Conservation (phyloP, 2,797 vertebrate genomes). For the Cossypha dichroa region DNA sequence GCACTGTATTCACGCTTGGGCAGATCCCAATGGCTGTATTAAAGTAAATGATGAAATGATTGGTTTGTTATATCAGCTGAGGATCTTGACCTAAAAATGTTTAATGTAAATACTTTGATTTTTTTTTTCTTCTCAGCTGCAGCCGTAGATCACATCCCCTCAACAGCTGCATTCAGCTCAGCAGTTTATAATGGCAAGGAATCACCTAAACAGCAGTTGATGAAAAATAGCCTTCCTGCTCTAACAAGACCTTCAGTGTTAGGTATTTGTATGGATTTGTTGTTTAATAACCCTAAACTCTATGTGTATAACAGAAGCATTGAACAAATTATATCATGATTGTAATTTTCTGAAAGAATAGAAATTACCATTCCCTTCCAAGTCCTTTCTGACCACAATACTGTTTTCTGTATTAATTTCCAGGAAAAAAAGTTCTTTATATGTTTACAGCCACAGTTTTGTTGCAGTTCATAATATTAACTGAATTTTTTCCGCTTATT, state of each 20-base stretch:
- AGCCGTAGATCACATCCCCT: constrained; percentile 40
- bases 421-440: background rate
- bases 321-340: background rate
- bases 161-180: background rate
- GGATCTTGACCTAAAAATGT: background rate
- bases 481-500: background rate
- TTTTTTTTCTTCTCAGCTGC: constrained; percentile 35
- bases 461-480: background rate
- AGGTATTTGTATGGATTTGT: constrained; percentile 54
- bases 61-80: background rate
- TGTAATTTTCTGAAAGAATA: background rate
- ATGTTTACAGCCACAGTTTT: background rate
- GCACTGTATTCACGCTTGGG: background rate
- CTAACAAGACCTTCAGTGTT: constrained; percentile 68
- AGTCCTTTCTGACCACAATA: background rate
- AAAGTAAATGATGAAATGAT: background rate
- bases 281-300: background rate
- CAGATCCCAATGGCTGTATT: background rate
- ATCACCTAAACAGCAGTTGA: constrained; percentile 69
- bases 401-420: background rate
- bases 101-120: background rate
- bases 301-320: background rate
- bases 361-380: background rate
- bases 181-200: constrained; percentile 74
- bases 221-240: constrained; percentile 56